phyloP scores from a whole-genome alignment of 2,888 invertebrate genomes.

The Lypha dubia region DNA sequence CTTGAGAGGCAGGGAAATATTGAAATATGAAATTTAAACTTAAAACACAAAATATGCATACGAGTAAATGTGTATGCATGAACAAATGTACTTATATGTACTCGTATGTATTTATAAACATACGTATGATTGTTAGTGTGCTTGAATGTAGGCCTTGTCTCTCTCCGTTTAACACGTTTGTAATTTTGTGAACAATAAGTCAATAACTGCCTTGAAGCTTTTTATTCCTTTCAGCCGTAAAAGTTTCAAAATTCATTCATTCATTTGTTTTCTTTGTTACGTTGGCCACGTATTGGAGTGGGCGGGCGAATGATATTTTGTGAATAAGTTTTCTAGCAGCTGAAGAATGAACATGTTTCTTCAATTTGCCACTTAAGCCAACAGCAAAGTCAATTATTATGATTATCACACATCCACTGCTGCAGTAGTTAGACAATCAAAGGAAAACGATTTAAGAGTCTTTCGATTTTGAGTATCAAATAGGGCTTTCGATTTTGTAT shows the following conservation, averaged over 20 bases:
- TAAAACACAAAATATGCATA: conserved; percentile 1
- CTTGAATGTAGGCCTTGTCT: conserved; percentile 1
- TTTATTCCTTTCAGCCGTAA: conserved; percentile 60
- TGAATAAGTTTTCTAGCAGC: conserved; percentile 35
- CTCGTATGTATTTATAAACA: too few species aligned
- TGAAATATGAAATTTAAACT: conserved; percentile 22
- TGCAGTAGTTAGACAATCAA: conserved; percentile 1
- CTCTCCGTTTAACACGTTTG: not conserved
- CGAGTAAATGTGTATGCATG: not conserved
- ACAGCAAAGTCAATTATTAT: conserved; percentile 81
- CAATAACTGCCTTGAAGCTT: conserved; percentile 69
- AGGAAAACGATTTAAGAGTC: conserved; percentile 16
- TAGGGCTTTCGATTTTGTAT: not conserved
- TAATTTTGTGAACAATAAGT: conserved; percentile 64
- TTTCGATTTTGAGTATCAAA: not conserved
- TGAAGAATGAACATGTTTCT: conserved; percentile 82
- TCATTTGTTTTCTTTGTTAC: conserved; percentile 28
- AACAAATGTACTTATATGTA: not conserved
- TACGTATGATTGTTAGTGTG: not conserved
- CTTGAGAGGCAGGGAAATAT: not conserved
- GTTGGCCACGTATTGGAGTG: not conserved
- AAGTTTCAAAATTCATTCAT: conserved; percentile 73
- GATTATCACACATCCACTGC: conserved; percentile 73
- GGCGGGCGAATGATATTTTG: not conserved
- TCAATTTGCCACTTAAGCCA: conserved; percentile 83